Conservation (phyloP, 2,888 invertebrate genomes). For the Osmoderma eremita region DNA sequence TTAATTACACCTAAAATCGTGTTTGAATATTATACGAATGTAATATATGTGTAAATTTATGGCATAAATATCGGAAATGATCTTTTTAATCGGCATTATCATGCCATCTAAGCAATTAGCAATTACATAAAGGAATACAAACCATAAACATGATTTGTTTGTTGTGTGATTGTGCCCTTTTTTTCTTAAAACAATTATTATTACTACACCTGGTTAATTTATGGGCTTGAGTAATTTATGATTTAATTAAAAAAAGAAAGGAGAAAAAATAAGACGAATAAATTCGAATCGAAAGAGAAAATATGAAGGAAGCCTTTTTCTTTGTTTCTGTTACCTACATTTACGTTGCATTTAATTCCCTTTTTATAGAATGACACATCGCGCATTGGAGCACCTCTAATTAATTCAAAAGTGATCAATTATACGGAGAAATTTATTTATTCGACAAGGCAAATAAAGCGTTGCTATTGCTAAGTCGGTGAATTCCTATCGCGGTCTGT, state of each 20-base stretch:
- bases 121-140: too few relatives aligned
- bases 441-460: neutral
- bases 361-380: slow-evolving; percentile 10
- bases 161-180: neutral
- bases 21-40: too few relatives aligned
- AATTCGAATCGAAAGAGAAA: slow-evolving; percentile 22
- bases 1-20: too few relatives aligned
- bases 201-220: slow-evolving; percentile 9
- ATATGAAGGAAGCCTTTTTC: neutral
- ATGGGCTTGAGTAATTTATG: slow-evolving; percentile 27
- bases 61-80: too few relatives aligned
- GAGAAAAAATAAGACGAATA: slow-evolving; percentile 3
- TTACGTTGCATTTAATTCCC: neutral
- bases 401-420: slow-evolving; percentile 26
- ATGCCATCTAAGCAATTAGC: too few relatives aligned
- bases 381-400: neutral
- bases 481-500: too few relatives aligned
- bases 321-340: neutral
- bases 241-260: slow-evolving; percentile 28
- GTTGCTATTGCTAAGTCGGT: too few relatives aligned
- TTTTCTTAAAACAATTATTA: slow-evolving; percentile 17
- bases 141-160: too few relatives aligned
- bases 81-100: too few relatives aligned
- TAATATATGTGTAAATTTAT: too few relatives aligned
- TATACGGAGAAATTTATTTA: slow-evolving; percentile 12